These are phyloP conservation scores for Eidolon helvum DNA, from an alignment of 2,113 vertebrate species.

Conservation along the genomic window DNA sequence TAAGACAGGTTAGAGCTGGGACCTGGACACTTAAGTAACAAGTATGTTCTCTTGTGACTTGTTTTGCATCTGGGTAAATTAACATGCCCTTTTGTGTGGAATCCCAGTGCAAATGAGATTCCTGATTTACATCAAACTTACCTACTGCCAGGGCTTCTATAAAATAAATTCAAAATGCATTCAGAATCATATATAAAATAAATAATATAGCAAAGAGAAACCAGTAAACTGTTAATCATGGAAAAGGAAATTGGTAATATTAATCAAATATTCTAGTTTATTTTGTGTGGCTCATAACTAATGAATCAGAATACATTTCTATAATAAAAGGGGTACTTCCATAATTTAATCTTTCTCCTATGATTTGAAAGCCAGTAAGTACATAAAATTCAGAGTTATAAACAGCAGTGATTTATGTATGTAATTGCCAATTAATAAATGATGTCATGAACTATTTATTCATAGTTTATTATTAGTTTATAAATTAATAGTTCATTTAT, in stretches of 20 bases:
- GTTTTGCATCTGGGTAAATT: background rate
- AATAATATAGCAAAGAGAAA: background rate
- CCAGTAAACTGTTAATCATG: background rate
- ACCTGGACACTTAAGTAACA: background rate
- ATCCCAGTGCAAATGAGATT: background rate
- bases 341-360: background rate
- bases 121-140: background rate
- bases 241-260: background rate
- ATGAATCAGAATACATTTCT: background rate
- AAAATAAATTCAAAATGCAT: constrained; percentile 23
- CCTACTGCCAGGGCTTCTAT: background rate
- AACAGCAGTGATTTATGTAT: background rate
- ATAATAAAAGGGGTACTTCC: background rate
- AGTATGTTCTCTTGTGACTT: background rate
- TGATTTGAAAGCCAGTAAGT: background rate
- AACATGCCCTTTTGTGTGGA: background rate
- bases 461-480: background rate
- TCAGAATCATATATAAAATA: constrained; percentile 16
- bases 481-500: background rate
- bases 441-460: background rate
- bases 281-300: background rate
- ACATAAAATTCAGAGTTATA: background rate
- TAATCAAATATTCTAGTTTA: constrained; percentile 6
- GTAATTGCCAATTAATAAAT: background rate
- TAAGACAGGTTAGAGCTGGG: constrained; percentile 23